Evolutionary conservation across 2,888 invertebrate genomes (phyloP).

Genomic region (Bellardia pandia): DNA sequence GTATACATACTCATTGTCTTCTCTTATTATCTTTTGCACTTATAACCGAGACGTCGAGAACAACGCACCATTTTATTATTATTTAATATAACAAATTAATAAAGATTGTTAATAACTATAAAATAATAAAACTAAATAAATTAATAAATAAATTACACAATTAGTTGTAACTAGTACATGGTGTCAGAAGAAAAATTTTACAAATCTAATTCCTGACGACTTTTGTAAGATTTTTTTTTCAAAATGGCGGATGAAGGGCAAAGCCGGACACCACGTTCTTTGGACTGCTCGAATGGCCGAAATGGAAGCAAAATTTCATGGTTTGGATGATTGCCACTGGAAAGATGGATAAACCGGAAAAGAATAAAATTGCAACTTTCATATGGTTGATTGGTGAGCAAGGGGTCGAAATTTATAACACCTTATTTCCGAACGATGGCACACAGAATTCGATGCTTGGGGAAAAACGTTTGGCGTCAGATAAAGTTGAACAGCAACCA

Average conservation of each 20-base stretch:
- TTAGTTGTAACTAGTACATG: too few species aligned
- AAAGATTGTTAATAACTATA: too few species aligned
- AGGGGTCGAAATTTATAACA: slow-evolving; percentile 27
- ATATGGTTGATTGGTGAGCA: slow-evolving; percentile 28
- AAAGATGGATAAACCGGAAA: neutral
- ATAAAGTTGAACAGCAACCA: neutral
- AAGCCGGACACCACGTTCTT: slow-evolving; percentile 17
- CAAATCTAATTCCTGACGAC: too few species aligned
- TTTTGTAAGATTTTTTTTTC: too few species aligned
- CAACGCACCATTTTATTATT: too few species aligned
- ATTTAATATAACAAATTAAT: too few species aligned
- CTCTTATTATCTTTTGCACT: too few species aligned
- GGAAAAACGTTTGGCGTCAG: neutral
- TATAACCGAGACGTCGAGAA: too few species aligned
- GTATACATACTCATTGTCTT: too few species aligned
- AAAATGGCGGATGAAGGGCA: slow-evolving; percentile 30
- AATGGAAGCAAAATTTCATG: neutral
- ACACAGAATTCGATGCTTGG: slow-evolving; percentile 20
- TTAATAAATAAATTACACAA: too few species aligned
- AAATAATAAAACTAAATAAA: too few species aligned
- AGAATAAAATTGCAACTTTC: slow-evolving; percentile 36
- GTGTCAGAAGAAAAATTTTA: too few species aligned
- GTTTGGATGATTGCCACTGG: neutral
- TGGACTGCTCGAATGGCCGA: slow-evolving; percentile 1
- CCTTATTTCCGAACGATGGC: slow-evolving; percentile 29